Evolutionary conservation across 2,797 vertebrate species (phyloP), one percentile per base, ranked within the genome.

Genomic region (Arremon brunneinucha): DNA sequence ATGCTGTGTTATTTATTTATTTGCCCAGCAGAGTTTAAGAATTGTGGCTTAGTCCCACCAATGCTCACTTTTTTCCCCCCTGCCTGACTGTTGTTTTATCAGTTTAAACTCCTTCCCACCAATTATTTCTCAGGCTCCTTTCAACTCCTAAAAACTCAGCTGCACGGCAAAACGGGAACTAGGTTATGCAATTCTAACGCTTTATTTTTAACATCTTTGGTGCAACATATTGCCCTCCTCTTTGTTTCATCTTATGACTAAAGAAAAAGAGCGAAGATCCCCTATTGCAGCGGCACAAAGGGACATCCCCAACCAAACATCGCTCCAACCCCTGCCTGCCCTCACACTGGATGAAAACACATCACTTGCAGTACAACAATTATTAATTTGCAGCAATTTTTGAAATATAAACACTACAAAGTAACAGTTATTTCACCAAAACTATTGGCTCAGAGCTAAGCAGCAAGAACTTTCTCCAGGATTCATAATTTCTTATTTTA

Each of bases 141-240:
- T 77, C 94, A 79, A 91, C 87, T 90, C 80, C 35, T 79, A 34
- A 93, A 96, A 94, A 86, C 94, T 94, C 85, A 46, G 89, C 83
- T 46, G 87, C 83, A 50, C 0, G 4, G 93, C 67, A 59, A 91
- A 95, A 91, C 0, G 65, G 49, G 95, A 96, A 96, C 89, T 91
- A 70, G 96, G 95, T 96, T 97, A 95, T 96, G 89, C 11, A 74
- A 94, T 88, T 85, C 91, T 86, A 91, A 83, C 59, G 59, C 87
- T 96, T 97, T 95, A 96, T 96, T 96, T 96, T 97, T 96, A 97
- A 96, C 94, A 86, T 95, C 92, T 85, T 75, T 78, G 83, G 92
- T 93, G 95, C 94, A 95, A 94, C 93, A 94, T 62, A 86, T 88
- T 87, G 95, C 89, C 93, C 94, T 96, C 83, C 93, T 89, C 94